Conservation (phyloP, 2,888 invertebrate species). For the Lydus trimaculatus region DNA sequence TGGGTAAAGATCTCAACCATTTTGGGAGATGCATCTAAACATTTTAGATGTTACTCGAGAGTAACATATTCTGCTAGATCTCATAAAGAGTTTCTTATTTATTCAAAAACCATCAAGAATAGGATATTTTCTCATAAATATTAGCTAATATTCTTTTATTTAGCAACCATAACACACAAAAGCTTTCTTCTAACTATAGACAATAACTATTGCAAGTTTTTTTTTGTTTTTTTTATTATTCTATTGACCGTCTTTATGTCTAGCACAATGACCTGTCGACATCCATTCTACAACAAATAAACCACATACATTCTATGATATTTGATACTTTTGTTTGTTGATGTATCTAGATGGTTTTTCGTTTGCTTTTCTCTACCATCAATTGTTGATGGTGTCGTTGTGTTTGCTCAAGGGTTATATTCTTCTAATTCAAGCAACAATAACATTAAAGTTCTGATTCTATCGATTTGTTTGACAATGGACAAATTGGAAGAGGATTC, state of each 20-base stretch:
- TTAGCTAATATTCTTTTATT: too few species aligned
- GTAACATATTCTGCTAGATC: neutral
- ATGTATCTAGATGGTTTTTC: neutral
- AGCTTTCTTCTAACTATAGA: neutral
- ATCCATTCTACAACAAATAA: slow-evolving; percentile 1
- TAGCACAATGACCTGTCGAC: slow-evolving; percentile 8
- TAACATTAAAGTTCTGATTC: neutral
- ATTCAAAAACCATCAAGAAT: neutral
- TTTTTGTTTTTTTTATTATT: slow-evolving; percentile 1
- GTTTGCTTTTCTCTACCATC: neutral
- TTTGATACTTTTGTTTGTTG: slow-evolving; percentile 7
- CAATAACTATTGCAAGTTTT: neutral
- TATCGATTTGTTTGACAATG: too few species aligned
- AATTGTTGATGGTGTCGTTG: neutral
- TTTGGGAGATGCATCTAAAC: neutral
- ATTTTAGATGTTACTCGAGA: neutral
- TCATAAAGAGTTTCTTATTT: neutral
- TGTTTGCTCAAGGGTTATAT: neutral
- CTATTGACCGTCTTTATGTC: neutral
- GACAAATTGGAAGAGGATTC: too few species aligned
- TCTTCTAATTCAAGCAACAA: neutral
- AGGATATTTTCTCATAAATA: too few species aligned
- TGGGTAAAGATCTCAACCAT: neutral
- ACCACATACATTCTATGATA: slow-evolving; percentile 1
- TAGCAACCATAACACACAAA: too few species aligned